These are phyloP conservation scores for Tachina lurida DNA, from an alignment of 2,888 invertebrate species.

Conservation along the genomic window DNA sequence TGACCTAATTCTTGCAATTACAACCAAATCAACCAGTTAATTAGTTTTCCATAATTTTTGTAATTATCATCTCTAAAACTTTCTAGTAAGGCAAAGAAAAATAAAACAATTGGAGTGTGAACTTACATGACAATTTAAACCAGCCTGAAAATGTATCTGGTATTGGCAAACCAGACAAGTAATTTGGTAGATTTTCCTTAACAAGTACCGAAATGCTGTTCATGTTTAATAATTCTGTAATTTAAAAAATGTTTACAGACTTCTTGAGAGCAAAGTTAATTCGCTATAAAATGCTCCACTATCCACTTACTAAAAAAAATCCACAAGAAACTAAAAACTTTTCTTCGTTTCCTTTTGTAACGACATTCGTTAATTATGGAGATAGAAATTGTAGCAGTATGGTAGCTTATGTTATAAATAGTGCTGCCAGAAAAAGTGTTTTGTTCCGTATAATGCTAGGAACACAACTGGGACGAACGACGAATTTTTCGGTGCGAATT, in stretches of 20 bases:
- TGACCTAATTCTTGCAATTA: no score
- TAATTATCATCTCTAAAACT: background rate
- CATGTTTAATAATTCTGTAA: conserved; percentile 84
- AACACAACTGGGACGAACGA: no score
- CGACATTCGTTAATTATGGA: conserved; percentile 44
- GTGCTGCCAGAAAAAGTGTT: background rate
- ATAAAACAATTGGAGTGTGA: conserved; percentile 17
- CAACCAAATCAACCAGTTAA: background rate
- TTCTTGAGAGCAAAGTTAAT: background rate
- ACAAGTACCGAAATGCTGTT: conserved; percentile 90
- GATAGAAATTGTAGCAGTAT: background rate
- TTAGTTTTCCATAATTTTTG: background rate
- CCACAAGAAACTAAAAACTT: conserved; percentile 46
- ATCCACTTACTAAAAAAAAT: conserved; percentile 51
- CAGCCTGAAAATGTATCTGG: conserved; percentile 93
- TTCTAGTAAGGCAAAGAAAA: background rate
- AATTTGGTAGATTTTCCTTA: conserved; percentile 91
- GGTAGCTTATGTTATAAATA: background rate
- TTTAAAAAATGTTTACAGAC: background rate
- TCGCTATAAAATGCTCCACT: background rate
- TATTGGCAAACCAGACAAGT: conserved; percentile 91
- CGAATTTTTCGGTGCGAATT: no score
- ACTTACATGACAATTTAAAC: conserved; percentile 92
- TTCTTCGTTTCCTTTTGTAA: conserved; percentile 21
- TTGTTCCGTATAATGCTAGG: no score